These are phyloP conservation scores for Mormyrus iriodes DNA, from an alignment of 2,113 vertebrate species.

Conservation along the genomic window DNA sequence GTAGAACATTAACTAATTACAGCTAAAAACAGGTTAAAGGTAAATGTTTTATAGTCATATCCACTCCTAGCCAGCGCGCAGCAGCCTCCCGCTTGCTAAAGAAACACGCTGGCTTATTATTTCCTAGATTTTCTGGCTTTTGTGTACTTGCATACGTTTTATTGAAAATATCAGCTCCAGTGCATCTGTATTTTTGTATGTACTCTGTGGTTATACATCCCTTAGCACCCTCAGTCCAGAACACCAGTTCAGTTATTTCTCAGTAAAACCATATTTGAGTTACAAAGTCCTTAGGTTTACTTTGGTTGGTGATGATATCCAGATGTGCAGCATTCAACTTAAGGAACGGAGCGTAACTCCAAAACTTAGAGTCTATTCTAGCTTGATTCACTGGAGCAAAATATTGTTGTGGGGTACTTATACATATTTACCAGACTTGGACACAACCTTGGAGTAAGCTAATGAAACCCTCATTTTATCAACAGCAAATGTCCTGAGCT, in stretches of 20 bases:
- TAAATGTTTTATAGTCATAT: background rate
- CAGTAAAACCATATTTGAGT: background rate
- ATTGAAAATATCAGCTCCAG: background rate
- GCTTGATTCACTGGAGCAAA: background rate
- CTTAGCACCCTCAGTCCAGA: no score
- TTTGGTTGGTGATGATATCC: background rate
- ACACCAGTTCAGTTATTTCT: background rate
- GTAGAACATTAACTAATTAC: constrained; percentile 4
- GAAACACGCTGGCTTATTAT: background rate
- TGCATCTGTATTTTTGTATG: background rate
- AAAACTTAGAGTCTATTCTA: background rate
- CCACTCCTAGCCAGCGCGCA: background rate
- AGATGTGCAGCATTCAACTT: background rate
- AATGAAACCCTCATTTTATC: background rate
- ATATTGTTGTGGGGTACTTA: background rate
- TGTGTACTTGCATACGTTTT: background rate
- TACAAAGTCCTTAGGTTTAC: background rate
- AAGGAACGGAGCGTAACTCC: background rate
- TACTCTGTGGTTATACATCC: background rate
- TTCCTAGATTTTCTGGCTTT: background rate
- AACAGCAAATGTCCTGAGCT: background rate
- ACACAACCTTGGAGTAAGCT: background rate
- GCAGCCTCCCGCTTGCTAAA: background rate
- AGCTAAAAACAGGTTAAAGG: background rate
- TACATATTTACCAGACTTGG: background rate